Base-by-base conservation (phyloP, 1,140 invertebrate species). In the Trypoxylus dichotomus region DNA sequence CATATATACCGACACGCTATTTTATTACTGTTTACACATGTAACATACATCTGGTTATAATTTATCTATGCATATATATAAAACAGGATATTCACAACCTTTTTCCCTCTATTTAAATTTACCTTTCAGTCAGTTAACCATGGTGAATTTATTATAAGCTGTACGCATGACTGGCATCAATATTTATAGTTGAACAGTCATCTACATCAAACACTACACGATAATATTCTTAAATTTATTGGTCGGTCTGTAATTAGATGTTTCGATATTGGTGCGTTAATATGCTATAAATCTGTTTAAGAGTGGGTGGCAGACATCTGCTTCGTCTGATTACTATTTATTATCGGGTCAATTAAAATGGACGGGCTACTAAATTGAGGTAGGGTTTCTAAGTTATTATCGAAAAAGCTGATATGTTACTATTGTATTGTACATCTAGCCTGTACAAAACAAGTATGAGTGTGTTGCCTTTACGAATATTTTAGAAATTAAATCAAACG, bases 21-120 rank as follows among this genome's bases (percentile, higher is more conserved):
- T 63, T 63, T 63, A 63, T 63, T 63, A 63, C 60, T 63, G 60
- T 63, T 63, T 63, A 63, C 60, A 63, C 60, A 63, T 63, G 60
- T 63, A 63, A 63, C 60, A 63, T 63, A 63, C 60, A 63, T 63
- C 60, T 63, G 60, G 60, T 63, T 63, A 63, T 63, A 63, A 63
- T 63, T 63, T 63, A 63, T 63, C 60, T 63, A 24, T 27, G 60
- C 25, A 63, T 63, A 63, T n/a, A n/a, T 27, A 63, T 63, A 63
- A 63, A 63, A 63, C 60, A 63, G 60, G 60, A 63, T 63, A 63
- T 63, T 63, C 21, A 13, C 5, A 63, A 63, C 60, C 21, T 63
- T 63, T 63, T 63, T 27, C 19, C 60, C 60, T 63, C 60, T 27
- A 63, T 63, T 47, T 47, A 47, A 47, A 47, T 47, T 63, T 63